Conservation (phyloP, 2,797 vertebrate genomes). For the Eupleurogrammus muticus region DNA sequence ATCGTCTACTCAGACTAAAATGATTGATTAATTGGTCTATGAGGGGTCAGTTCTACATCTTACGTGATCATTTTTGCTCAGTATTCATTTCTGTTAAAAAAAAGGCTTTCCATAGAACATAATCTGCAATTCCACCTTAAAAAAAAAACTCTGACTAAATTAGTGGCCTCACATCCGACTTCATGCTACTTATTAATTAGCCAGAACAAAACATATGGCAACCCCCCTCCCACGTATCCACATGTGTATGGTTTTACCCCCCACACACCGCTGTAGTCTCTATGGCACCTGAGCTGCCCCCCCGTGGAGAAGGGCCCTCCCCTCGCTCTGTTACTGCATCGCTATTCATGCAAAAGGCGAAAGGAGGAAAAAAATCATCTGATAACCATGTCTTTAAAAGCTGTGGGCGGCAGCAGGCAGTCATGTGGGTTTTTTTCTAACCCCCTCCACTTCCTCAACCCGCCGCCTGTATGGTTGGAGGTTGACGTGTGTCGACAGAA, state of each 20-base stretch:
- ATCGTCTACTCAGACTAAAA: too few relatives aligned
- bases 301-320: slow-evolving; percentile 30
- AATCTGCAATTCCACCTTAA: neutral
- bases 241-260: slow-evolving; percentile 19
- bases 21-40: too few relatives aligned
- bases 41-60: too few relatives aligned
- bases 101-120: too few relatives aligned
- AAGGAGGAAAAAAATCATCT: slow-evolving; percentile 10
- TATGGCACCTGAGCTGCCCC: slow-evolving; percentile 31
- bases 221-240: slow-evolving; percentile 14
- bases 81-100: neutral
- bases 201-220: slow-evolving; percentile 23
- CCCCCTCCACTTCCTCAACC: slow-evolving; percentile 49
- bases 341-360: slow-evolving; percentile 22
- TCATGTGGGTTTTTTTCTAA: slow-evolving; percentile 45
- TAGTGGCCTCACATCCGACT: slow-evolving; percentile 29
- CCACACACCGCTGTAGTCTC: too few relatives aligned
- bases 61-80: too few relatives aligned
- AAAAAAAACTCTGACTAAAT: slow-evolving; percentile 13
- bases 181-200: slow-evolving; percentile 53
- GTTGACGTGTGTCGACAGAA: slow-evolving; percentile 5
- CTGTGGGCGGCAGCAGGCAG: slow-evolving; percentile 42
- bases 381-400: slow-evolving; percentile 43
- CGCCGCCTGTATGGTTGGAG: slow-evolving; percentile 17
- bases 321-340: slow-evolving; percentile 30